Percentiles rank a stretch among this genome's conserved stretches.
Evolutionary conservation across 2,888 invertebrate genomes (phyloP).

Genomic region (Aethes cnicana): DNA sequence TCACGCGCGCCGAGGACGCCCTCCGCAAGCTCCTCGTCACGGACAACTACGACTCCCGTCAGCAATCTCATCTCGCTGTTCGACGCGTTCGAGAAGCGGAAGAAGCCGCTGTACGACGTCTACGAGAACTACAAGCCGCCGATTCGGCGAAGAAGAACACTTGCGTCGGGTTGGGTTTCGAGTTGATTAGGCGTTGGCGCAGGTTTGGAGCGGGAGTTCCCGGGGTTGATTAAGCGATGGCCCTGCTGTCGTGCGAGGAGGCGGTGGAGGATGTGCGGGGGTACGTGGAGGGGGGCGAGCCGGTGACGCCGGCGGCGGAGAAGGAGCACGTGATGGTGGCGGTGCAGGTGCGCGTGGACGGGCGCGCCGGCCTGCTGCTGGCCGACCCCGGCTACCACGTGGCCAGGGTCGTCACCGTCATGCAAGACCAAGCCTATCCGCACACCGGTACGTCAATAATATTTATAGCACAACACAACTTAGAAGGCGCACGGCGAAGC

Average conservation of each 20-base stretch:
- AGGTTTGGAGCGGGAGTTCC: conserved; percentile 84
- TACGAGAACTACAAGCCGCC: conserved; percentile 90
- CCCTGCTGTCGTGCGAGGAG: conserved; percentile 93
- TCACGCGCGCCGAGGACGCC: conserved; percentile 89
- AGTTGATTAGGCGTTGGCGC: conserved; percentile 86
- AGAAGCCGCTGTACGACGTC: conserved; percentile 84
- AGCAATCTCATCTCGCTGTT: conserved; percentile 89
- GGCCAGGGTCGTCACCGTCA: conserved; percentile 91
- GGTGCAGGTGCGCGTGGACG: conserved; percentile 87
- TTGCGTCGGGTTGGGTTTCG: conserved; percentile 93
- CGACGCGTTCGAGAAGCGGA: conserved; percentile 84
- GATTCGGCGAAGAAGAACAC: conserved; percentile 91
- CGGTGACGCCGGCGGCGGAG: conserved; percentile 85
- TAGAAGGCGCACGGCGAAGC: too few relatives aligned
- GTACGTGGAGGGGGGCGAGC: conserved; percentile 81
- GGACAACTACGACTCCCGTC: conserved; percentile 94
- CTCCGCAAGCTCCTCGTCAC: conserved; percentile 91
- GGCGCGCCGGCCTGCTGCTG: conserved; percentile 88
- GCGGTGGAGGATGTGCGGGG: conserved; percentile 84
- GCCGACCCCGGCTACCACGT: conserved; percentile 96
- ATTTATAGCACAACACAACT: too few relatives aligned
- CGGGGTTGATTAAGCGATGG: conserved; percentile 83
- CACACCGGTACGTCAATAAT: conserved; percentile 85
- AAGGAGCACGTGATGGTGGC: conserved; percentile 95
- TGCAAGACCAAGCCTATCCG: conserved; percentile 92